Base-by-base conservation (phyloP, 2,888 invertebrate genomes). In the Polymixis lichenea region DNA sequence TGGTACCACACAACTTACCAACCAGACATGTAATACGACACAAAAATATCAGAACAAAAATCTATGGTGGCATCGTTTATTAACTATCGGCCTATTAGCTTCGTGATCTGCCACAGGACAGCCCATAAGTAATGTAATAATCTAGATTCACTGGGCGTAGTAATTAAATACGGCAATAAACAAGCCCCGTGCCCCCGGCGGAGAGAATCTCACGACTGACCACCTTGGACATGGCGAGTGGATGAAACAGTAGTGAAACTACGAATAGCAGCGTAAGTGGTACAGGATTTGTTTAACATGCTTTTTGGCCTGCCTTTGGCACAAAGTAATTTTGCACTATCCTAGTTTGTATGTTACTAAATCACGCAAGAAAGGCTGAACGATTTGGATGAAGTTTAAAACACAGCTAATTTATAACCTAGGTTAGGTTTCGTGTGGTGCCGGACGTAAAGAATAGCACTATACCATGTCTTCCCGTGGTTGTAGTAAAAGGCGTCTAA, bases 141-240 rank as follows among this genome's bases (percentile, higher is more conserved):
- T 89, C 84, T 82, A 82, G 88, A 87, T 84, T 75, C 83, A 87
- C 72, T 86, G 78, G 78, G 77, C 75, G 80, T 80, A 82, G 80
- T 87, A 87, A 87, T 87, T 87, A 89, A 87, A 87, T 87, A 87
- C 86, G 72, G 88, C 72, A 70, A 86, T 87, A 89, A 89, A 83
- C 77, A 80, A 84, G 80, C 65, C 58, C 51, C 53, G 55, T 60
- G 86, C 83, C 83, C 70, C 80, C 71, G 77, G 86, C 87, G 51
- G 73, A 67, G 76, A 82, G 72, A 75, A 70, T 70, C 67, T 76
- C 84, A 84, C 84, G 84, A 84, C 72, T 80, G 60, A 53, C 85
- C 68, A 62, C 5, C 66, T 55, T 2, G n/a, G 68, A 53, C 69
- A 76, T 51, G 15, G 70, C 28, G 49, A 38, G 22, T 9, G 11